These are phyloP conservation scores for Eclectus roratus DNA, from an alignment of 2,113 vertebrate genomes.

Conservation along the genomic window DNA sequence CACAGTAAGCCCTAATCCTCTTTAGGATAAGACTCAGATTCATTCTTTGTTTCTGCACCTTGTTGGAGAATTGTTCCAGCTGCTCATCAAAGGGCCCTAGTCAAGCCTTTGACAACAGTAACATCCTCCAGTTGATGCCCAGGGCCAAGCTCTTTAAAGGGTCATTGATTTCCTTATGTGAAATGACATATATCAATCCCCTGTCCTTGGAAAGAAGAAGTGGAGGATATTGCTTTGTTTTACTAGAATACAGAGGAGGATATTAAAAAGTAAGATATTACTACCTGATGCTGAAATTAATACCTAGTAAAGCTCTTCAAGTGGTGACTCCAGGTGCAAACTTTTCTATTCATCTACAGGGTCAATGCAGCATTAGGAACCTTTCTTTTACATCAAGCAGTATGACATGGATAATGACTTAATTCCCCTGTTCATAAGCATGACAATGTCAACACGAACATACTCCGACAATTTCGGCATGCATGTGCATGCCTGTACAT, in stretches of 20 bases:
- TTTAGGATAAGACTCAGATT: not conserved
- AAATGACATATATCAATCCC: not conserved
- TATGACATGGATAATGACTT: not conserved
- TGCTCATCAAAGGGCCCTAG: not conserved
- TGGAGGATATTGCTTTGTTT: not conserved
- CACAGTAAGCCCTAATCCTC: not conserved
- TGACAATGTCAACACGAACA: not conserved
- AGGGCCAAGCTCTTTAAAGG: not conserved
- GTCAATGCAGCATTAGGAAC: not conserved
- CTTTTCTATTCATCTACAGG: not conserved
- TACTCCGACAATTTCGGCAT: not conserved
- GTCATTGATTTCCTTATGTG: not conserved
- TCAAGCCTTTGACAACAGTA: not conserved
- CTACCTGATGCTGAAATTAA: not conserved
- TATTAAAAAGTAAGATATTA: not conserved
- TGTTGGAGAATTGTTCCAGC: not conserved
- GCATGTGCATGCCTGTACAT: not conserved
- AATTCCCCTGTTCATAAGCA: not conserved
- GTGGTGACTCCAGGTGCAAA: not conserved
- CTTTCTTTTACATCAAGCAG: not conserved
- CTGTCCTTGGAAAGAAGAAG: not conserved
- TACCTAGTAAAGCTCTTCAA: not conserved
- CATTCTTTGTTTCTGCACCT: not conserved
- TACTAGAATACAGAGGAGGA: not conserved
- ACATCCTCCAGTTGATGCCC: not conserved